These are phyloP conservation scores for Gryllus longicercus DNA, from an alignment of 2,888 invertebrate species.

Conservation along the genomic window DNA sequence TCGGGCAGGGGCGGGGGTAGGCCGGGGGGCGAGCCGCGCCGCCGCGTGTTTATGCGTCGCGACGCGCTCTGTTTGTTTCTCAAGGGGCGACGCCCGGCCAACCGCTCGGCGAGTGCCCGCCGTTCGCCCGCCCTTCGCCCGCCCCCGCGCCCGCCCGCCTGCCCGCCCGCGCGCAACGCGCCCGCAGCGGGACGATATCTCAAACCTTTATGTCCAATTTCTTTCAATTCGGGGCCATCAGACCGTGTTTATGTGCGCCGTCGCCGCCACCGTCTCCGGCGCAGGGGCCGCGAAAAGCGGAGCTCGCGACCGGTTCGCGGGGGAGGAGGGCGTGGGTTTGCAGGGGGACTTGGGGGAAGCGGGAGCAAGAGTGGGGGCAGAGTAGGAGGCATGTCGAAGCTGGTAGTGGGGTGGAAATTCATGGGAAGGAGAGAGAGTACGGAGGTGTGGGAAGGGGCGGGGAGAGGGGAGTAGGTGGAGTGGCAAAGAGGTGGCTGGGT, in stretches of 20 bases:
- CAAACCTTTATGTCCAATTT: conserved; percentile 9
- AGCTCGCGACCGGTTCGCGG: too few relatives aligned
- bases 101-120: background rate
- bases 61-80: background rate
- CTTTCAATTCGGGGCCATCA: conserved; percentile 7
- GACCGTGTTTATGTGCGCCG: conserved; percentile 8
- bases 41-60: conserved; percentile 6
- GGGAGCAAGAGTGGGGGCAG: background rate
- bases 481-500: too few relatives aligned
- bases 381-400: background rate
- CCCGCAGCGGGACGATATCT: background rate
- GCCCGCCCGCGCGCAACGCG: background rate
- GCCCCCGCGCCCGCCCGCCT: background rate
- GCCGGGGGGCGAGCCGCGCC: background rate
- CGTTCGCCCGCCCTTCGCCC: background rate
- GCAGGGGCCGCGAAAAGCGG: too few relatives aligned
- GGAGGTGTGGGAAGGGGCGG: background rate
- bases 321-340: background rate
- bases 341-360: background rate
- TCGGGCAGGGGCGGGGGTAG: background rate
- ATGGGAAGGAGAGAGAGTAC: background rate
- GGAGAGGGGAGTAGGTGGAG: background rate
- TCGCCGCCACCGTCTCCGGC: background rate
- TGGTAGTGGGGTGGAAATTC: background rate
- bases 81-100: background rate